phyloP scores from a whole-genome alignment of 1,140 invertebrate genomes.

The Drosophila ficusphila region DNA sequence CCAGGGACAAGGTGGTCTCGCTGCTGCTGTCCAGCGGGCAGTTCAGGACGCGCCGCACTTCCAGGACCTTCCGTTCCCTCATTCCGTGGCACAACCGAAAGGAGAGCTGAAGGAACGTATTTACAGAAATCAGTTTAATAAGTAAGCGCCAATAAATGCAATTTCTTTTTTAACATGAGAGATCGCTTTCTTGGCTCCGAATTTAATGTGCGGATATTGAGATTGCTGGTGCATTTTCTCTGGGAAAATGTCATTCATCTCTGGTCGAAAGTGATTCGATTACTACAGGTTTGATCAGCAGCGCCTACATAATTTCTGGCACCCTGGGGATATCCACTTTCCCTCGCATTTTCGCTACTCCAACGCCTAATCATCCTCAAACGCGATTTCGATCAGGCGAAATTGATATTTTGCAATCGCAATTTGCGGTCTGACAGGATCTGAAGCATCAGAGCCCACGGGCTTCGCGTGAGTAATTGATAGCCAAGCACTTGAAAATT shows the following conservation, averaged over 20 bases:
- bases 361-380: constrained; percentile 49
- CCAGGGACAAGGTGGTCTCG: constrained; percentile 80
- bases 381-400: constrained; percentile 21
- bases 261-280: constrained; percentile 66
- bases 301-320: constrained; percentile 65
- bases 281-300: constrained; percentile 22
- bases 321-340: constrained; percentile 49
- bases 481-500: constrained; percentile 33
- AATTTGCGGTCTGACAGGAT: constrained; percentile 53
- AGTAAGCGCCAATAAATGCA: no score
- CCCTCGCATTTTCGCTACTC: constrained; percentile 47
- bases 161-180: no score
- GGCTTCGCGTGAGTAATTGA: constrained; percentile 23
- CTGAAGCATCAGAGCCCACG: constrained; percentile 9
- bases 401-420: constrained; percentile 72
- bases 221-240: constrained; percentile 4
- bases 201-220: constrained; percentile 7
- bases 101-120: constrained; percentile 85
- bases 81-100: constrained; percentile 88
- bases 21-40: constrained; percentile 82
- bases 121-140: neutral
- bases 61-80: constrained; percentile 86
- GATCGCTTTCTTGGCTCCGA: no score
- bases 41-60: constrained; percentile 86
- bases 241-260: constrained; percentile 62